These are phyloP conservation scores for Odocoileus hemionus DNA, from an alignment of 2,113 vertebrate genomes.

Conservation along the genomic window DNA sequence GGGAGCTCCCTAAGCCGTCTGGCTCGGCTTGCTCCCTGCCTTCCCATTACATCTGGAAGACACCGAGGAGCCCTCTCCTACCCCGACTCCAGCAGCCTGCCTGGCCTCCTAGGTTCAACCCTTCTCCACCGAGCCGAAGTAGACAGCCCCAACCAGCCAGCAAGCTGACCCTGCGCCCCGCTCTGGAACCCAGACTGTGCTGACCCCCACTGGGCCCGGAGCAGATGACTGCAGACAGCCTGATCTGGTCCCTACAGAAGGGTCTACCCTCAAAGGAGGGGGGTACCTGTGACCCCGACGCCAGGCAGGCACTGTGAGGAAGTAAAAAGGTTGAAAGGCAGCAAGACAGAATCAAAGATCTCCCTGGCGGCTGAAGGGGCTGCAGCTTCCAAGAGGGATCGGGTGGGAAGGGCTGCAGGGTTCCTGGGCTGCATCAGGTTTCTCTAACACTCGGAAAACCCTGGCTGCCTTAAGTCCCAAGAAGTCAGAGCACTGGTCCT, in stretches of 20 bases:
- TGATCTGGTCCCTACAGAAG: accelerated
- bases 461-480: background rate
- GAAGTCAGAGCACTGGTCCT: background rate
- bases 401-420: background rate
- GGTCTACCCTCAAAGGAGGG: background rate
- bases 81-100: background rate
- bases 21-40: background rate
- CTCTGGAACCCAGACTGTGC: background rate
- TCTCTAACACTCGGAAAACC: background rate
- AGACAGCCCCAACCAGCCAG: background rate
- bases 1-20: background rate
- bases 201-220: background rate
- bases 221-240: background rate
- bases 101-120: background rate
- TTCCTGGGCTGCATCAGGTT: background rate
- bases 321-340: background rate
- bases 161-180: background rate
- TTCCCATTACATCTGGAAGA: background rate
- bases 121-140: background rate
- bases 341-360: background rate
- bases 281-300: accelerated
- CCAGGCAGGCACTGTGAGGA: background rate
- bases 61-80: background rate
- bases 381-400: background rate
- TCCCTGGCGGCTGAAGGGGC: background rate